phyloP scores from a whole-genome alignment of 2,113 vertebrate genomes.

The Myodes glareolus region DNA sequence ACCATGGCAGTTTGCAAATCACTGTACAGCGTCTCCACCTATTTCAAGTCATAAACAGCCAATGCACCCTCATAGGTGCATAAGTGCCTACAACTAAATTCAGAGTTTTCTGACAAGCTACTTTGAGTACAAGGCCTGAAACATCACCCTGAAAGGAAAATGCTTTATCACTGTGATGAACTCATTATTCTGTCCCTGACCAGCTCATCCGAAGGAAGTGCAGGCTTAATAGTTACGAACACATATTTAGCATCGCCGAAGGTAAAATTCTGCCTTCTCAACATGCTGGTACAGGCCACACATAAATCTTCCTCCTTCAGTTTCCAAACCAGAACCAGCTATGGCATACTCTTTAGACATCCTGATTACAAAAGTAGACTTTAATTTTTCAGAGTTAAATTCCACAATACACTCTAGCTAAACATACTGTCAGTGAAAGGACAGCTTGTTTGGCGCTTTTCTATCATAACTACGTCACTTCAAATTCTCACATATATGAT shows the following conservation, averaged over 20 bases:
- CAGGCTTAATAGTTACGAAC: not conserved
- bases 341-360: not conserved
- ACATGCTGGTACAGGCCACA: not conserved
- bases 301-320: not conserved
- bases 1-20: not conserved
- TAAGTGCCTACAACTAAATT: not conserved
- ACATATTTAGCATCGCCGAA: not conserved
- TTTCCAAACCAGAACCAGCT: not conserved
- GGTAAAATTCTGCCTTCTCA: not conserved
- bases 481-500: not conserved
- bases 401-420: not conserved
- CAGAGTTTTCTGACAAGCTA: not conserved
- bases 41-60: conserved; percentile 17
- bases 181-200: not conserved
- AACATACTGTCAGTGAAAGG: not conserved
- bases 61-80: not conserved
- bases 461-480: not conserved
- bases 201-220: not conserved
- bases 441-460: not conserved
- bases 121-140: not conserved
- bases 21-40: not conserved
- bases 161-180: not conserved
- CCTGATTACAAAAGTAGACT: not conserved
- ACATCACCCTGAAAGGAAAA: not conserved
- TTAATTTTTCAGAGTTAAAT: not conserved